Evolutionary conservation across 2,113 vertebrate genomes (phyloP).

Genomic region (Hippocampus comes): DNA sequence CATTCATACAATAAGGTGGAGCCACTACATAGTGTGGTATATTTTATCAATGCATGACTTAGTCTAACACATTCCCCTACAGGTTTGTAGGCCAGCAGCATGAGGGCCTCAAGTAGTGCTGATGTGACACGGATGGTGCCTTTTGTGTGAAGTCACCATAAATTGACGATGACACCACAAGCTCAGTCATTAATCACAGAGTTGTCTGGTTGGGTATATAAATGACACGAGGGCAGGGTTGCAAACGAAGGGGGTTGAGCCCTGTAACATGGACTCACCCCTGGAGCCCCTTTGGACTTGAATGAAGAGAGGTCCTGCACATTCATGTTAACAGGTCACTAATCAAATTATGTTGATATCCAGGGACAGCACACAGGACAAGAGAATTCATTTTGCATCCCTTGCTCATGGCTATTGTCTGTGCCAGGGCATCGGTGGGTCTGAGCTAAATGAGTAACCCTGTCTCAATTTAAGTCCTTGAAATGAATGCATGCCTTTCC

Average conservation of each 20-base stretch:
- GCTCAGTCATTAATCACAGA: conserved; percentile 73
- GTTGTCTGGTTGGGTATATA: conserved; percentile 56
- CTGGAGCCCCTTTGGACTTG: conserved; percentile 54
- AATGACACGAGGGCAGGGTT: conserved; percentile 63
- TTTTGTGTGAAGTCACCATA: conserved; percentile 69
- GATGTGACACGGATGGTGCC: conserved; percentile 62
- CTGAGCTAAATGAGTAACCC: conserved; percentile 60
- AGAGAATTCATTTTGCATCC: conserved; percentile 67
- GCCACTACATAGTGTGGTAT: neutral
- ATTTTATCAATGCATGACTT: conserved; percentile 14
- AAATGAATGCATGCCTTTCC: conserved; percentile 52
- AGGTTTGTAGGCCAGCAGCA: conserved; percentile 22
- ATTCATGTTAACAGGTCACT: conserved; percentile 72
- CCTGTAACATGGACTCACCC: conserved; percentile 54
- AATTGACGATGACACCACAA: conserved; percentile 66
- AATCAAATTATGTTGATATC: conserved; percentile 76
- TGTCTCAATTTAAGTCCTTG: conserved; percentile 43
- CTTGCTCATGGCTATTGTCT: conserved; percentile 57
- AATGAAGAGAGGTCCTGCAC: conserved; percentile 65
- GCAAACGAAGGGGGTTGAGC: conserved; percentile 49
- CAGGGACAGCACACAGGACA: conserved; percentile 56
- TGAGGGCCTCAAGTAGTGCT: conserved; percentile 46
- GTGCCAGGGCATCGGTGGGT: conserved; percentile 46
- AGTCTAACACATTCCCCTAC: conserved; percentile 9
- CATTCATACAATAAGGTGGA: neutral